A percentile compares a stretch with the other conserved stretches of the same genome.
Evolutionary conservation across 2,113 vertebrate species (phyloP).

Genomic region (Butastur rufipennis): DNA sequence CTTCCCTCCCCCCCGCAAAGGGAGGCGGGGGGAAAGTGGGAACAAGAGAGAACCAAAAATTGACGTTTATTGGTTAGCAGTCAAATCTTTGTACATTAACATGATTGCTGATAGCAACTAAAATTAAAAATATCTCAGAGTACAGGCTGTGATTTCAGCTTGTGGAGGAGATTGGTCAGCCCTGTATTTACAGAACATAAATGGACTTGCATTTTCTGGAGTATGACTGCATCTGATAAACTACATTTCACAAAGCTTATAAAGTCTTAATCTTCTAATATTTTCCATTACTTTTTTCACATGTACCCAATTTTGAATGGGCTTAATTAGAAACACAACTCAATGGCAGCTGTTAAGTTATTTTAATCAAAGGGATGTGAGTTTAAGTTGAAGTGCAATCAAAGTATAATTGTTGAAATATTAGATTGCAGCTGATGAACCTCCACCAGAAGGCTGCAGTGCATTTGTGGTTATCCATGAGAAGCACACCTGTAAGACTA

Average conservation of each 20-base stretch:
- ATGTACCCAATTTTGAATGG: neutral
- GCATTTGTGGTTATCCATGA: constrained; percentile 91
- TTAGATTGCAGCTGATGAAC: constrained; percentile 92
- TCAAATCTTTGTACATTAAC: neutral
- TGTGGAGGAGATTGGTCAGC: neutral
- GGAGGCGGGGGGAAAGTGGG: too few species aligned
- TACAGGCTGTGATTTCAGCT: neutral
- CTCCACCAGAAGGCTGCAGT: constrained; percentile 84
- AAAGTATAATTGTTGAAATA: constrained; percentile 69
- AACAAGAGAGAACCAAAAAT: neutral
- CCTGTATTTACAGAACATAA: neutral
- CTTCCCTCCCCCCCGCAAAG: too few species aligned
- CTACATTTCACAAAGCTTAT: neutral
- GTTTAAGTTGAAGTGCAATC: constrained; percentile 59
- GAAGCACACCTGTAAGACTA: constrained; percentile 87
- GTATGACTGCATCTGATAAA: neutral
- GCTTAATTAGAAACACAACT: constrained; percentile 48
- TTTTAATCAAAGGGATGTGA: constrained; percentile 66
- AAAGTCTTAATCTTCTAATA: neutral
- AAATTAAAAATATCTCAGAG: neutral
- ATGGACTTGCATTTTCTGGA: neutral
- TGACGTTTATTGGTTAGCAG: neutral
- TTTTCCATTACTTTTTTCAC: neutral
- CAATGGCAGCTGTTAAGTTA: constrained; percentile 56
- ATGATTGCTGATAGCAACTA: neutral